phyloP scores from a whole-genome alignment of 2,113 vertebrate species.

The Salminus brasiliensis region DNA sequence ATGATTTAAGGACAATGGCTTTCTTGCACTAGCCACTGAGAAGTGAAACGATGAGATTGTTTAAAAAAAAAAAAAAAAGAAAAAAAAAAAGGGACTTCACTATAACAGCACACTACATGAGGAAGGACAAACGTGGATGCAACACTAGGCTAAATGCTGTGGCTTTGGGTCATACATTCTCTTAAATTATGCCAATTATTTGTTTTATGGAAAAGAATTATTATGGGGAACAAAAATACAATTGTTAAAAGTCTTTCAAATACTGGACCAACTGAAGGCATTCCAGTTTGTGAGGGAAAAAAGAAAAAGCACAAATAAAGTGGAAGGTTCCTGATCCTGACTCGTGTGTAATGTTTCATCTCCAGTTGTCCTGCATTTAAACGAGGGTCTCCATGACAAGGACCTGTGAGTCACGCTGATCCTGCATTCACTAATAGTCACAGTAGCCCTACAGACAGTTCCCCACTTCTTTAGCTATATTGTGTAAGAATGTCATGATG shows the following conservation, averaged over 20 bases:
- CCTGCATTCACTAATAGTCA: too few relatives aligned
- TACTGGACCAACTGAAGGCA: slow-evolving; percentile 5
- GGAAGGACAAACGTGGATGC: slow-evolving; percentile 41
- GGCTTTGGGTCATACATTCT: slow-evolving; percentile 5
- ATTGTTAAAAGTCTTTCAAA: slow-evolving; percentile 18
- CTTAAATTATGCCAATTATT: slow-evolving; percentile 50
- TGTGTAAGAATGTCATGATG: too few relatives aligned
- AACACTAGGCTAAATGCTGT: slow-evolving; percentile 62
- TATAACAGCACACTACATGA: slow-evolving; percentile 65
- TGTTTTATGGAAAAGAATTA: background rate
- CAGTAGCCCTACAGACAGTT: too few relatives aligned
- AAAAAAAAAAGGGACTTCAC: slow-evolving; percentile 59
- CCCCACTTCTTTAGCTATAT: too few relatives aligned
- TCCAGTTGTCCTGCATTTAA: too few relatives aligned
- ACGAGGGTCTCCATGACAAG: too few relatives aligned
- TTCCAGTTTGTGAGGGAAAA: slow-evolving; percentile 13
- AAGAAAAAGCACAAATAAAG: slow-evolving; percentile 44
- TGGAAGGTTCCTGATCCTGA: background rate
- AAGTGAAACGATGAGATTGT: slow-evolving; percentile 14
- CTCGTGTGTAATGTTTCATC: too few relatives aligned
- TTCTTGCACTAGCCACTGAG: slow-evolving; percentile 49
- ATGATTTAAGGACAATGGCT: background rate
- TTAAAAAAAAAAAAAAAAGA: slow-evolving; percentile 61
- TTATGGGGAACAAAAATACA: too few relatives aligned
- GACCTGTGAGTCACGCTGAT: too few relatives aligned